These are phyloP conservation scores for Otis tarda DNA, from an alignment of 2,113 vertebrate species.

Conservation along the genomic window DNA sequence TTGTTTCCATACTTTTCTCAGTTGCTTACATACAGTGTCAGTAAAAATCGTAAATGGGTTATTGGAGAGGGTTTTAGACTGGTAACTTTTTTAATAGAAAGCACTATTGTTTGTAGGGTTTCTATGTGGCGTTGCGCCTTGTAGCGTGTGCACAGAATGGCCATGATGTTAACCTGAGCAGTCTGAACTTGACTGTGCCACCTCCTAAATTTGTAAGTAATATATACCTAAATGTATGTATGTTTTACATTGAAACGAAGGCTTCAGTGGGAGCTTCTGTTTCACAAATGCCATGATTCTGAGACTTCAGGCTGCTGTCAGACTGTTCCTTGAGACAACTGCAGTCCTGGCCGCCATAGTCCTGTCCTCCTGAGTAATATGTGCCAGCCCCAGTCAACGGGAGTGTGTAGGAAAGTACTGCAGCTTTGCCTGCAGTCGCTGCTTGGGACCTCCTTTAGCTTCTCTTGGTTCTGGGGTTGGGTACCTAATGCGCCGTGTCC, in stretches of 20 bases:
- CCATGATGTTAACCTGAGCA: conserved; percentile 87
- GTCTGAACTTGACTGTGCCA: conserved; percentile 83
- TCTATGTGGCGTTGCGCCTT: conserved; percentile 89
- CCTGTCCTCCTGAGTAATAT: background rate
- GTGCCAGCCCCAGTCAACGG: background rate
- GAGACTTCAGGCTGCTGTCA: background rate
- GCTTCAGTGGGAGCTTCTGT: background rate
- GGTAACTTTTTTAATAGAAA: background rate
- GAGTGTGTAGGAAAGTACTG: background rate
- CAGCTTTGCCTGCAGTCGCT: background rate
- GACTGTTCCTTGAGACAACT: background rate
- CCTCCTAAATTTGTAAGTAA: conserved; percentile 95
- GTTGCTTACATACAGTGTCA: background rate
- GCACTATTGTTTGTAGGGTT: conserved; percentile 80
- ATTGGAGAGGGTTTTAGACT: too few relatives aligned
- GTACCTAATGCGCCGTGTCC: too few relatives aligned
- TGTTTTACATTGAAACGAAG: background rate
- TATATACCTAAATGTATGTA: background rate
- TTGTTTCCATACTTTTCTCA: background rate
- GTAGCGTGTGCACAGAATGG: conserved; percentile 94
- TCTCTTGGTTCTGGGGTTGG: background rate
- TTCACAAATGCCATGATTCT: background rate
- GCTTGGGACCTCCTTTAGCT: background rate
- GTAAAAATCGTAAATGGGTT: background rate
- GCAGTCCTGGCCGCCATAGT: background rate